These are phyloP conservation scores for Otus sunia DNA, from an alignment of 2,113 vertebrate species.

Conservation along the genomic window DNA sequence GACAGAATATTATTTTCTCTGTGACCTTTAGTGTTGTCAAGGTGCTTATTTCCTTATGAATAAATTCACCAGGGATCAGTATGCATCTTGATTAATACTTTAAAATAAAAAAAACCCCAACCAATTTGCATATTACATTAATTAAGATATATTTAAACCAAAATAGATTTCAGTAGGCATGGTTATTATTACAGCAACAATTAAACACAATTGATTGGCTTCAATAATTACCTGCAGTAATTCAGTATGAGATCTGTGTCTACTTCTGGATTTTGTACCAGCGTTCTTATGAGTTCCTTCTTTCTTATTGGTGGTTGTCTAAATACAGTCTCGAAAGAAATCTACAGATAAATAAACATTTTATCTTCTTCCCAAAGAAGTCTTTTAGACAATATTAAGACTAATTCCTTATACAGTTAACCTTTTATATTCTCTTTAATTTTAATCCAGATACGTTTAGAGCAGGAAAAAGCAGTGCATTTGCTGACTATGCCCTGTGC, in stretches of 20 bases:
- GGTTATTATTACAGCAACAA: not conserved
- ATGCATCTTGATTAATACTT: not conserved
- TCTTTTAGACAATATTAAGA: not conserved
- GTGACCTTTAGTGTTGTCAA: not conserved
- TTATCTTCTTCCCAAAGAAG: not conserved
- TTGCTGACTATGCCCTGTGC: not conserved
- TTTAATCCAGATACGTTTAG: not conserved
- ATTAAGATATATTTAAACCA: not conserved
- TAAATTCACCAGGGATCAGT: not conserved
- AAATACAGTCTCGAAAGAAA: slow-evolving; percentile 93
- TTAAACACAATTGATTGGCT: not conserved
- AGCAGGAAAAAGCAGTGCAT: not conserved
- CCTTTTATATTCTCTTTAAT: not conserved
- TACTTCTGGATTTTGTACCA: slow-evolving; percentile 85
- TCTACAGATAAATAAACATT: slow-evolving; percentile 73
- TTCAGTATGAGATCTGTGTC: slow-evolving; percentile 84
- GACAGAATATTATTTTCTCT: not conserved
- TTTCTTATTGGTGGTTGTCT: slow-evolving; percentile 84
- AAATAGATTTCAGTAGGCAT: not conserved
- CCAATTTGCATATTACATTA: not conserved
- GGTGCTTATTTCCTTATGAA: not conserved
- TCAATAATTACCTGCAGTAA: slow-evolving; percentile 86
- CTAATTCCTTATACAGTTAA: not conserved
- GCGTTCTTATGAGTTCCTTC: slow-evolving; percentile 80
- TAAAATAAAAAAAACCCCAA: not conserved